Percentiles rank a stretch among this genome's conserved stretches.
phyloP scores from a whole-genome alignment of 2,888 invertebrate genomes.

The Eupithecia centaureata region DNA sequence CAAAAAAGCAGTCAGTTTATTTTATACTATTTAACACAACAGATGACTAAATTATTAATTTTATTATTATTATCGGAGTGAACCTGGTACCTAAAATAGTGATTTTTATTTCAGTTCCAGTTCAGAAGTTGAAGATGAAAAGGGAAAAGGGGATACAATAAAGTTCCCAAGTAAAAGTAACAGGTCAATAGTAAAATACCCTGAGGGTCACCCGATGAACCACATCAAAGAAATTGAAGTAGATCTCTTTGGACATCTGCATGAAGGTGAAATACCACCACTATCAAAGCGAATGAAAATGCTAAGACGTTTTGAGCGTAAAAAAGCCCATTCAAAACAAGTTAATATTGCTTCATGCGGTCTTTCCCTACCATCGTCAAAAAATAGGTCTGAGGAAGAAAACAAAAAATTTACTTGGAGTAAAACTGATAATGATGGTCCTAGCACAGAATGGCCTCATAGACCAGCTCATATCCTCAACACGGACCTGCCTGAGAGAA shows the following conservation, averaged over 20 bases:
- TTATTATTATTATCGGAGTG: no score
- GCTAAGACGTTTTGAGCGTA: conserved; percentile 74
- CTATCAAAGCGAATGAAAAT: conserved; percentile 76
- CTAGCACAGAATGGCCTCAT: neutral
- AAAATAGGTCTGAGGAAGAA: conserved; percentile 43
- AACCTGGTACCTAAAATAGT: neutral
- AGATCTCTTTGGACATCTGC: conserved; percentile 74
- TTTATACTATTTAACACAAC: no score
- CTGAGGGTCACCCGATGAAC: conserved; percentile 81
- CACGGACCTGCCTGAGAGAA: conserved; percentile 4
- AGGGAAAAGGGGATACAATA: neutral
- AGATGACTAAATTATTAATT: no score
- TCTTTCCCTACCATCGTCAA: conserved; percentile 41
- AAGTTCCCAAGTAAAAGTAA: neutral
- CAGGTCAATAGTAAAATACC: conserved; percentile 47
- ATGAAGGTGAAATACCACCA: conserved; percentile 64
- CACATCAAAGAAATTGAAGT: conserved; percentile 77
- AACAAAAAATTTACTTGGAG: conserved; percentile 1
- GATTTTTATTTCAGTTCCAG: conserved; percentile 38
- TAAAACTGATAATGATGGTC: neutral
- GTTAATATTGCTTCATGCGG: conserved; percentile 31
- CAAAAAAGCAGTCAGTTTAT: neutral
- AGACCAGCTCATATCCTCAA: conserved; percentile 9
- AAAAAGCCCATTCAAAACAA: conserved; percentile 59
- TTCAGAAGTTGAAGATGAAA: conserved; percentile 42